Conservation (phyloP, 2,797 vertebrate species). For the Fundulus diaphanus region DNA sequence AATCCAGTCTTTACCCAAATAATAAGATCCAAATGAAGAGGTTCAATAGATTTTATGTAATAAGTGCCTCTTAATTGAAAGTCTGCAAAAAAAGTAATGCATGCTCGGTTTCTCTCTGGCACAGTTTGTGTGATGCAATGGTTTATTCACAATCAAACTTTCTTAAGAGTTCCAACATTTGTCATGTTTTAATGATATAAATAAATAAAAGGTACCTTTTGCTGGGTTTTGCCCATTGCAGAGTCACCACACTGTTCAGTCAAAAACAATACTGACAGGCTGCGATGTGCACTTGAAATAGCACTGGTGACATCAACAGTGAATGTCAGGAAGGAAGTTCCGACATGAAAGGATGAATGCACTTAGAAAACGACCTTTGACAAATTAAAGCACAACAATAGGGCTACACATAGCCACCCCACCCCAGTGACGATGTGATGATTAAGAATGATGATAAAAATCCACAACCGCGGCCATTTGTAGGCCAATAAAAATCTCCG, state of each 20-base stretch:
- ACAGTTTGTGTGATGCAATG: not conserved
- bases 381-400: constrained; percentile 58
- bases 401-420: constrained; percentile 17
- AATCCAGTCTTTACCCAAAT: constrained; percentile 16
- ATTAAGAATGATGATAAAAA: constrained; percentile 36
- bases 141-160: not conserved
- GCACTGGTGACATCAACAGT: constrained; percentile 49
- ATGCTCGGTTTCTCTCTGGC: constrained; percentile 13
- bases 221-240: not conserved
- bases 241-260: constrained; percentile 10
- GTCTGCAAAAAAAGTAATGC: not conserved
- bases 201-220: not conserved
- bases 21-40: constrained; percentile 13
- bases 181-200: not conserved
- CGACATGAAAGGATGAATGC: constrained; percentile 33
- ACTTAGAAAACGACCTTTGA: constrained; percentile 49
- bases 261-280: constrained; percentile 35
- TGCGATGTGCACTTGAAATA: constrained; percentile 59
- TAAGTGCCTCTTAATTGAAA: constrained; percentile 12
- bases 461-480: not conserved
- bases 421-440: constrained; percentile 24
- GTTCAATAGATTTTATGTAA: not conserved
- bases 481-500: constrained; percentile 5
- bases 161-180: not conserved
- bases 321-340: constrained; percentile 74